Base-by-base conservation (phyloP, 2,113 vertebrate genomes). In the Nycticebus coucang region DNA sequence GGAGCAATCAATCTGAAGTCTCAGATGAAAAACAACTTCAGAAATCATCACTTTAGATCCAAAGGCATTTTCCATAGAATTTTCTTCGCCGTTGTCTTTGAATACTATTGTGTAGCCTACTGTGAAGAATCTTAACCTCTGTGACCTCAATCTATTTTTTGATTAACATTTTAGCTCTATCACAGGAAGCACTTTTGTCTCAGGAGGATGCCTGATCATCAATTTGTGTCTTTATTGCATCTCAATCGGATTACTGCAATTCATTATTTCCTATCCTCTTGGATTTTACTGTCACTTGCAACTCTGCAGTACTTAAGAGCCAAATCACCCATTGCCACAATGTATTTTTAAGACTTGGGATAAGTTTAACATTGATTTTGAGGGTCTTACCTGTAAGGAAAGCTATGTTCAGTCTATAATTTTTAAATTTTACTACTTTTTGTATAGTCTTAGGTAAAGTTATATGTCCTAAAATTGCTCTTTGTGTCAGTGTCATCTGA, bases 141-240 rank as follows among this genome's bases (percentile, higher is more conserved):
- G 35, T 30, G 72, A 87, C 41, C 71, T 68, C 37, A 92, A 71
- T 85, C 87, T 78, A 95, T 53, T 95, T 97, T 94, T 89, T 97
- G 68, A 92, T 96, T 92, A 97, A 95, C 71, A 92, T 94, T 95
- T 96, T 81, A 80, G 53, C 33, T 96, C 79, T 53, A 85, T 64
- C 62, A 71, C 26, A 87, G 62, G 72, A 95, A 95, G 59, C 88
- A 72, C 4, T 74, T 68, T 55, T 91, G 19, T 91, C 90, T 92
- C 85, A 91, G 88, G 19, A 92, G 92, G 78, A 81, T 83, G 95
- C 35, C 62, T 91, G 9, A 30, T 83, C 95, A 95, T 86, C 77
- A 86, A n/a, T 96, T 94, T 92, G 75, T 92, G 60, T 85, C 81
- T 97, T 90, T 90, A 86, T 30, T 96, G 89, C 35, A 93, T 62